phyloP scores from a whole-genome alignment of 2,888 invertebrate genomes.

The Gonocerus acuteangulatus region DNA sequence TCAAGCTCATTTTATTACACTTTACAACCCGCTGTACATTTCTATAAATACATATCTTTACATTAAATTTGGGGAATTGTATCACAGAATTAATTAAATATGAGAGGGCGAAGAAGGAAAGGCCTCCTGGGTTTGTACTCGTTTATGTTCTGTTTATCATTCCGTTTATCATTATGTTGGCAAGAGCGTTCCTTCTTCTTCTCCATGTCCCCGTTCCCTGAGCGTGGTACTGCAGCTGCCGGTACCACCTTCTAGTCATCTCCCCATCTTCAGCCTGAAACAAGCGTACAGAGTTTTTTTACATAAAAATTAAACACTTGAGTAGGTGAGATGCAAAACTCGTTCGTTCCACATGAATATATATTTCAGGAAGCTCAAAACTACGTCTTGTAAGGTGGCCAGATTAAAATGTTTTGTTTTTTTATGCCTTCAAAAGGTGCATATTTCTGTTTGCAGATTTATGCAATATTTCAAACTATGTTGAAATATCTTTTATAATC shows the following conservation, averaged over 20 bases:
- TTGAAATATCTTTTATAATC: too few relatives aligned
- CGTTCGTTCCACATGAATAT: too few relatives aligned
- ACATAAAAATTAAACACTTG: too few relatives aligned
- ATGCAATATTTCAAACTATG: too few relatives aligned
- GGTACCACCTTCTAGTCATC: conserved; percentile 82
- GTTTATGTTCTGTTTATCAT: conserved; percentile 40
- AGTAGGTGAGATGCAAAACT: too few relatives aligned
- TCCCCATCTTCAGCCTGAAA: conserved; percentile 80
- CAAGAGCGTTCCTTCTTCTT: conserved; percentile 80
- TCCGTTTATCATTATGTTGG: conserved; percentile 95
- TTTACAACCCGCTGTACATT: conserved; percentile 26
- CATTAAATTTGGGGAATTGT: conserved; percentile 8
- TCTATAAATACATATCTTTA: conserved; percentile 22
- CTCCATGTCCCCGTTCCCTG: conserved; percentile 90
- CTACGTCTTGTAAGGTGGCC: too few relatives aligned
- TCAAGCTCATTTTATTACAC: conserved; percentile 9
- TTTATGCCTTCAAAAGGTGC: too few relatives aligned
- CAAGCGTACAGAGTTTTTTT: too few relatives aligned
- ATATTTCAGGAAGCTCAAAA: too few relatives aligned
- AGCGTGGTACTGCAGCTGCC: conserved; percentile 80
- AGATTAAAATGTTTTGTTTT: too few relatives aligned
- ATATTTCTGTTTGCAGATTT: too few relatives aligned
- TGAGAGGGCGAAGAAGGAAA: background rate
- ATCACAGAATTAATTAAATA: conserved; percentile 20
- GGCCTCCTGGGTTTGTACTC: background rate